Conservation (phyloP, 2,888 invertebrate species). For the Serrognathus titanus region DNA sequence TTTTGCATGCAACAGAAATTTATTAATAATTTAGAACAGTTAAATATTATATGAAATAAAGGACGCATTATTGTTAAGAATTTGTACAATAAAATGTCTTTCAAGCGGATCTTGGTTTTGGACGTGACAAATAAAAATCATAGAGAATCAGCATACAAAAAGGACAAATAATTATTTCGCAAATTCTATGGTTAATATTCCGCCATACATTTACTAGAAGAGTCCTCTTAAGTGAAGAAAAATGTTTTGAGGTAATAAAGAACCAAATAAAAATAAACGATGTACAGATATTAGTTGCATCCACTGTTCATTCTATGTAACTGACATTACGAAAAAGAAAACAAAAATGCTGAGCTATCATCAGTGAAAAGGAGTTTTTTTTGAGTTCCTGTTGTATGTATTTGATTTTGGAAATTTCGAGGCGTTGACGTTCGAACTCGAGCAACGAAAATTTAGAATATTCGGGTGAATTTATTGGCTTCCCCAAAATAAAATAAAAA, state of each 20-base stretch:
- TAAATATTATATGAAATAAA: too few species aligned
- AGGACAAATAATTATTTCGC: background rate
- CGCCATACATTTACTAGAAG: background rate
- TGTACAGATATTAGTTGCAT: constrained; percentile 23
- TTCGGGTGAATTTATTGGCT: constrained; percentile 29
- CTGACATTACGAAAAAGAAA: background rate
- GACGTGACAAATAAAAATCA: too few species aligned
- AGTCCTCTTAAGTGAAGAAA: background rate
- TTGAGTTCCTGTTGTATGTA: constrained; percentile 3
- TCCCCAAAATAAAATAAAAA: constrained; percentile 36
- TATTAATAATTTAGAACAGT: too few species aligned
- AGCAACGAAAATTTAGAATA: too few species aligned
- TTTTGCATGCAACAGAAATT: too few species aligned
- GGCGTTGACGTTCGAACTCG: background rate
- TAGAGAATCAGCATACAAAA: background rate
- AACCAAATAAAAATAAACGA: constrained; percentile 17
- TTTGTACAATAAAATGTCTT: too few species aligned
- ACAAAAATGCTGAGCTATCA: too few species aligned
- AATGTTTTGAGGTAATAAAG: constrained; percentile 1
- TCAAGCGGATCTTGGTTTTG: too few species aligned
- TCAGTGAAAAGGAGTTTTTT: background rate
- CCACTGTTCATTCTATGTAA: constrained; percentile 13
- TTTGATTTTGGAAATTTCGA: constrained; percentile 5
- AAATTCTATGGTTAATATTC: background rate
- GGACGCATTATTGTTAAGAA: too few species aligned